Evolutionary conservation across 2,797 vertebrate species (phyloP), one percentile per base, ranked within the genome.

Genomic region (Enteromius anoplus): DNA sequence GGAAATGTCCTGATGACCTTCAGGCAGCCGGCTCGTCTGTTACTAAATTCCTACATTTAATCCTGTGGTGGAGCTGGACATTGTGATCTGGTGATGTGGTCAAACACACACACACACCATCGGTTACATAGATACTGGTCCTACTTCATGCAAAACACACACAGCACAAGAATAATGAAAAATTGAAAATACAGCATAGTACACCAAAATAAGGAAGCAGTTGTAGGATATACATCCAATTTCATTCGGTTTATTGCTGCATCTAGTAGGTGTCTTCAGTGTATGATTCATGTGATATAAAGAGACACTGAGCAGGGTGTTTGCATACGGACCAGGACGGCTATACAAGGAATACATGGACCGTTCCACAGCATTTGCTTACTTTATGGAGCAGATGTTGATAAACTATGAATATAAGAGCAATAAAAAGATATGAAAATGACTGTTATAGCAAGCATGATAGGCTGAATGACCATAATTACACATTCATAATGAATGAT

Each of bases 41-140:
- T 66, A 81, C 83, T 88, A 23, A 75, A 85, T 87, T 85, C 29
- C 17, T 87, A 66, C 40, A 82, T 85, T 78, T 58, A 45, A 45
- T 82, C 70, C 80, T 65, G 42, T 19, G 71, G 9, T 49, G 45
- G 0, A 34, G 19, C 69, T 34, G 80, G 80, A 81, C 80, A 81
- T 73, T 82, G 80, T 75, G 70, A 65, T 47, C 80, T 53, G 70
- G 73, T 82, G 80, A 66, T 37, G 23, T 32, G 53, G 32, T 29
- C 66, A 62, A 37, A 64, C 45, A 75, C 47, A 71, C 42, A 80
- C 32, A 37, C 32, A 10, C 34, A 19, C 65, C 70, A 49, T 62
- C 26, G 23, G 40, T 81, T 34, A 64, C 21, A 62, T n/a, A 17
- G 23, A 29, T 47, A 45, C 40, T 45, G 42, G 8, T 64, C 15